Percentiles rank a stretch among this genome's conserved stretches.
Evolutionary conservation across 1,140 invertebrate species (phyloP).

Genomic region (Dendrolimus kikuchii): DNA sequence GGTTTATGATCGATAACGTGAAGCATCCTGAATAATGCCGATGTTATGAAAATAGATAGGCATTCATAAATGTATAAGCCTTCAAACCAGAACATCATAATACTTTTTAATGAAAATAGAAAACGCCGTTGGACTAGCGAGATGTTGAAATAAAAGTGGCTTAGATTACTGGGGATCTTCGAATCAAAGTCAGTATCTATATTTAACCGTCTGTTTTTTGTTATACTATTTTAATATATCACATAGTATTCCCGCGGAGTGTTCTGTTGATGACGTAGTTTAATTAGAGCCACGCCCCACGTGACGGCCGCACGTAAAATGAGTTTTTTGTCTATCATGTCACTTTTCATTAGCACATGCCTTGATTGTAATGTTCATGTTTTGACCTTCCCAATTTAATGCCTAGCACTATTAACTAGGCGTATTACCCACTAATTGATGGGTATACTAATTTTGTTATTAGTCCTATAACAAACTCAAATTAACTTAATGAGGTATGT

Average conservation of each 20-base stretch:
- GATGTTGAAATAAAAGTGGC: too few relatives aligned
- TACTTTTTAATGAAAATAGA: too few relatives aligned
- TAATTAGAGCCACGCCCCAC: constrained; percentile 21
- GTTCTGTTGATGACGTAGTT: constrained; percentile 8
- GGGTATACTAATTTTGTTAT: too few relatives aligned
- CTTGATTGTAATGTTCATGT: constrained; percentile 8
- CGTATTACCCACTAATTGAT: constrained; percentile 1
- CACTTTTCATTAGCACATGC: constrained; percentile 13
- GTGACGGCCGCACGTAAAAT: constrained; percentile 10
- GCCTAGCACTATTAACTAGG: not conserved
- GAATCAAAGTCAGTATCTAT: constrained; percentile 8
- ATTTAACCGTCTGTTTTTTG: constrained; percentile 13
- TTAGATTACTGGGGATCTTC: constrained; percentile 3
- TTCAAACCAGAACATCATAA: too few relatives aligned
- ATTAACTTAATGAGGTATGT: too few relatives aligned
- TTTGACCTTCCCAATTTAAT: constrained; percentile 7
- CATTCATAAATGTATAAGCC: too few relatives aligned
- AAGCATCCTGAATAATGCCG: not conserved
- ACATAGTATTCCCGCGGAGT: constrained; percentile 4
- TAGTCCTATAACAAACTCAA: too few relatives aligned
- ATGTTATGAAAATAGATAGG: too few relatives aligned
- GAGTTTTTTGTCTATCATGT: constrained; percentile 12
- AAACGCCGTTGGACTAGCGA: too few relatives aligned
- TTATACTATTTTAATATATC: constrained; percentile 14
- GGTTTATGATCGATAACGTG: constrained; percentile 12